Evolutionary conservation across 2,888 invertebrate species (phyloP).

Genomic region (Heliconius sara): DNA sequence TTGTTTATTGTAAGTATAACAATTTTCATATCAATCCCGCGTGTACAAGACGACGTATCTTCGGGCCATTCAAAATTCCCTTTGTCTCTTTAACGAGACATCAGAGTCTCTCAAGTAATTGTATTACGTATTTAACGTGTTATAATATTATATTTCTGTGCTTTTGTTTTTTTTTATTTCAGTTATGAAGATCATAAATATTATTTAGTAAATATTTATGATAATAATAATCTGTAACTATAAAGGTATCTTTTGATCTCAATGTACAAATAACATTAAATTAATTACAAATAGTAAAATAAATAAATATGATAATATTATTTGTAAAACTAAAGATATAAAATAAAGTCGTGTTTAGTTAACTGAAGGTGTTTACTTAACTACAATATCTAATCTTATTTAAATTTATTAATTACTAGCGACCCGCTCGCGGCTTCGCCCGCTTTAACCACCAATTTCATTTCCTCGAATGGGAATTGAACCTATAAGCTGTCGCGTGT

Average conservation of each 20-base stretch:
- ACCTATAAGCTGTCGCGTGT: too few relatives aligned
- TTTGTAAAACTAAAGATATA: too few relatives aligned
- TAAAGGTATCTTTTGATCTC: not conserved
- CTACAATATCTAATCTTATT: not conserved
- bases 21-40: slow-evolving; percentile 16
- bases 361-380: not conserved
- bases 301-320: too few relatives aligned
- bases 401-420: slow-evolving; percentile 19
- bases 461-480: too few relatives aligned
- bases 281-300: too few relatives aligned
- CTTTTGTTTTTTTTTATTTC: too few relatives aligned
- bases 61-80: slow-evolving; percentile 34
- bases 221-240: too few relatives aligned
- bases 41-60: slow-evolving; percentile 26
- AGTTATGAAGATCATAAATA: not conserved
- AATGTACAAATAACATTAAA: not conserved
- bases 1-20: slow-evolving; percentile 15
- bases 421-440: too few relatives aligned
- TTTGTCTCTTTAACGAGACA: slow-evolving; percentile 32
- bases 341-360: not conserved
- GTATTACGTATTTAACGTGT: slow-evolving; percentile 1
- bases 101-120: slow-evolving; percentile 19
- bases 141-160: not conserved
- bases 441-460: too few relatives aligned
- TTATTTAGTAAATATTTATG: too few relatives aligned